Evolutionary conservation across 35 echinoderm and acorn worm genomes (phyloP), one percentile per base, ranked within the genome.

Genomic region (Anneissia japonica): DNA sequence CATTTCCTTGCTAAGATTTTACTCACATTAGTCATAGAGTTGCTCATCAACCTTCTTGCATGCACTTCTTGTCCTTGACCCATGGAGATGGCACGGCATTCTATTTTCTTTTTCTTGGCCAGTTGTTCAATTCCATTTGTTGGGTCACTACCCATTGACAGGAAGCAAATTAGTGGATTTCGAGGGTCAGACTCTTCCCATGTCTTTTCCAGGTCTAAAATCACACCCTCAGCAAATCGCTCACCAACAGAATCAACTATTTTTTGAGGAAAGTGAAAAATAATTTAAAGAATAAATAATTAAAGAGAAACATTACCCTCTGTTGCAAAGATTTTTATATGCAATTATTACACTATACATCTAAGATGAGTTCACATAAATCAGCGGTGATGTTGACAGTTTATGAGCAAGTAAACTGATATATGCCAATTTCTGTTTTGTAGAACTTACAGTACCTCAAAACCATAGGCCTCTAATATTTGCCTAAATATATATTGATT

Each of bases 11-110:
- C n/a, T n/a, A n/a, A n/a, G n/a, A n/a, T n/a, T n/a, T n/a, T 33
- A 90, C 93, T 94, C 46, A 94, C 94, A 82, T 93, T 93, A 30
- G 94, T 87, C 94, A 93, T 92, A 34, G 84, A 97, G 46, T 97
- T 84, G 14, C 76, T 55, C 88, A 97, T 89, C 9, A 97, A 88
- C 40, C 91, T 89, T 38, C 94, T 89, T n/a, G 94, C 94, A 77
- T 97, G 94, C 23, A 97, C 94, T 37, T 97, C 94, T 74, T 97
- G 94, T 5, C 94, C 94, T 85, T 97, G 94, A 10, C 94, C 94
- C 94, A 97, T 97, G 38, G 94, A 97, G 43, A 97, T 97, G 77
- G 94, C 83, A 11, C 88, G 74, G 76, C 90, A 97, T 64, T 97
- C 94, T 34, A 93, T 87, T 88, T 97, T 97, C 74, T 92, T 89